Evolutionary conservation across 2,797 vertebrate genomes (phyloP).

Genomic region (Bryconaethiops microstoma): DNA sequence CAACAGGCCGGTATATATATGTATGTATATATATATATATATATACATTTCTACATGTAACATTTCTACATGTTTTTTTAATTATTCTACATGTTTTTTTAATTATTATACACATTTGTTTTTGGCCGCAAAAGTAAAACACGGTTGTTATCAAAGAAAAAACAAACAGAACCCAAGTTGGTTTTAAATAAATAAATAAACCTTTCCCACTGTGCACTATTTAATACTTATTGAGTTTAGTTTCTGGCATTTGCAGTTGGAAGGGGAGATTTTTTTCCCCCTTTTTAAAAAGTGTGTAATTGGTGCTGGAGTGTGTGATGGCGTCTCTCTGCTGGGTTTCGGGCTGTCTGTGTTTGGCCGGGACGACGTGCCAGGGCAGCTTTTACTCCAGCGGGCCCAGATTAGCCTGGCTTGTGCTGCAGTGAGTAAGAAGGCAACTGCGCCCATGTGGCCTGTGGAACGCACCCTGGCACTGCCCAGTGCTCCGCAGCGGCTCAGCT

Average conservation of each 20-base stretch:
- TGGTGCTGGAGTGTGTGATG: background rate
- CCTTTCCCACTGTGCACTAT: background rate
- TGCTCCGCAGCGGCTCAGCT: background rate
- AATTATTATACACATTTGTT: too few species aligned
- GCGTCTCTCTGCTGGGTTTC: slow-evolving; percentile 9
- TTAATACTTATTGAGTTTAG: background rate
- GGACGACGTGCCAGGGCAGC: slow-evolving; percentile 42
- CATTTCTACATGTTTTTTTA: too few species aligned
- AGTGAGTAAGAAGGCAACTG: background rate
- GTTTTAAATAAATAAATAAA: too few species aligned
- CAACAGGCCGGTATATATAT: too few species aligned
- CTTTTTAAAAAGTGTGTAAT: background rate
- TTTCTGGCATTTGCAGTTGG: background rate
- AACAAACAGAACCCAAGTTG: too few species aligned
- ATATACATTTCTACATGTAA: too few species aligned
- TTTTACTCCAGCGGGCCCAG: slow-evolving; percentile 3
- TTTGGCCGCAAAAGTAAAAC: too few species aligned
- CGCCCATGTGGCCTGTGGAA: background rate
- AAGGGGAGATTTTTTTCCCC: background rate
- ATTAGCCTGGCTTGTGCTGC: slow-evolving; percentile 17
- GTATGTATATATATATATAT: too few species aligned
- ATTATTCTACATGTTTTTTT: too few species aligned
- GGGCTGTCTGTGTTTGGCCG: background rate
- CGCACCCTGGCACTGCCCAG: background rate
- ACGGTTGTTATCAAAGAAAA: too few species aligned